phyloP scores from a whole-genome alignment of 2,113 vertebrate genomes.

The Sphyrna mokarran region DNA sequence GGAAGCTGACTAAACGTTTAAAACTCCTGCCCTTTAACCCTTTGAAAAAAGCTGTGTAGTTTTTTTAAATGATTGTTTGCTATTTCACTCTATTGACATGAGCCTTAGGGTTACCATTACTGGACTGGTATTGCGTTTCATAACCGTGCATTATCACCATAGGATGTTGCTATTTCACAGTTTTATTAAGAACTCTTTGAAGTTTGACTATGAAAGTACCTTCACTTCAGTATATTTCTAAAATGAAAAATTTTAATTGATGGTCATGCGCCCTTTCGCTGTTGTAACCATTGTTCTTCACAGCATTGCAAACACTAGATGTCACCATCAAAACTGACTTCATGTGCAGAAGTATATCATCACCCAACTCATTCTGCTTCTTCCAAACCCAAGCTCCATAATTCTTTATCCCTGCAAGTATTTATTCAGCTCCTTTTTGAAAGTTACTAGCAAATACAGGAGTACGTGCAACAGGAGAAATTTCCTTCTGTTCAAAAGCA shows the following conservation, averaged over 20 bases:
- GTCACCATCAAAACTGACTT: background rate
- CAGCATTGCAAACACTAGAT: background rate
- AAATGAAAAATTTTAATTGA: background rate
- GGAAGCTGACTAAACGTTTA: no score
- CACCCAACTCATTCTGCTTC: no score
- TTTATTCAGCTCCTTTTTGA: background rate
- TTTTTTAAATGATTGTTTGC: no score
- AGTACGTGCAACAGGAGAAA: background rate
- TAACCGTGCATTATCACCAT: no score
- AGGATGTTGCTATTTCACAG: no score
- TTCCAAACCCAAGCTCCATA: background rate
- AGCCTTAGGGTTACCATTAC: no score
- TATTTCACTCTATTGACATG: no score
- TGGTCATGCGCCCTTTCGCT: background rate
- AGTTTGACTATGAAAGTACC: background rate
- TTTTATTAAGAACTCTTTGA: no score
- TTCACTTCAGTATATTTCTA: no score
- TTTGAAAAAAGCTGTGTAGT: no score
- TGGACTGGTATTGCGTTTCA: no score
- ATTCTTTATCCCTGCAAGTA: background rate
- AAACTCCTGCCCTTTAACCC: no score
- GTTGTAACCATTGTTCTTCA: background rate
- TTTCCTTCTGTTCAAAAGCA: background rate
- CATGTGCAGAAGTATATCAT: background rate
- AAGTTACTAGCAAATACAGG: background rate